A percentile compares a stretch with the other conserved stretches of the same genome.
Evolutionary conservation across 2,113 vertebrate genomes (phyloP).

Genomic region (Jacana jacana): DNA sequence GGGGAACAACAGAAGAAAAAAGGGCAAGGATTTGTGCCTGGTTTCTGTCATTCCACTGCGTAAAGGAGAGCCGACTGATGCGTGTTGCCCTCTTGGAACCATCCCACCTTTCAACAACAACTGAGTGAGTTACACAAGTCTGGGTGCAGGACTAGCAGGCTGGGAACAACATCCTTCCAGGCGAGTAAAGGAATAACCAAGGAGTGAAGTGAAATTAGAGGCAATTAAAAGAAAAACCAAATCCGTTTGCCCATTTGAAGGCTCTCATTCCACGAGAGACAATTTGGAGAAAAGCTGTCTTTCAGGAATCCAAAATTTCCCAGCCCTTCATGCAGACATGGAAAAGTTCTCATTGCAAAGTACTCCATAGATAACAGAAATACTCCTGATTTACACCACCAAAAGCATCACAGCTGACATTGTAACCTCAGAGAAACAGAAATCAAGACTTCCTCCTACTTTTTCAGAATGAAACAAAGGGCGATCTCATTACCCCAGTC

Average conservation of each 20-base stretch:
- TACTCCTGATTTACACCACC: background rate
- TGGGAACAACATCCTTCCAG: background rate
- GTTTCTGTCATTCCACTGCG: background rate
- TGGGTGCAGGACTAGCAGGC: background rate
- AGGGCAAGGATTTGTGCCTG: background rate
- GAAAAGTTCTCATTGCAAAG: background rate
- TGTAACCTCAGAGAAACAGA: background rate
- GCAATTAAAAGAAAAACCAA: background rate
- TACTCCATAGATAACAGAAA: background rate
- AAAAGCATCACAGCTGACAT: background rate
- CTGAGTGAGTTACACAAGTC: background rate
- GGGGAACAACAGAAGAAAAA: background rate
- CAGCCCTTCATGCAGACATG: background rate
- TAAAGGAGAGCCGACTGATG: background rate
- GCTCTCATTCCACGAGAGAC: background rate
- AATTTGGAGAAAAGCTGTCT: background rate
- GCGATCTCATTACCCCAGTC: background rate
- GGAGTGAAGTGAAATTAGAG: background rate
- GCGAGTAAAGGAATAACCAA: background rate
- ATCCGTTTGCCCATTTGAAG: background rate
- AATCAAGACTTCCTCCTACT: background rate
- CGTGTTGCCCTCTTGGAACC: background rate
- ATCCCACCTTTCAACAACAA: background rate
- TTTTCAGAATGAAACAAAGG: background rate
- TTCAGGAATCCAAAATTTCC: background rate